phyloP scores from a whole-genome alignment of 2,888 invertebrate genomes.

The Melikaiella ostensackeni region DNA sequence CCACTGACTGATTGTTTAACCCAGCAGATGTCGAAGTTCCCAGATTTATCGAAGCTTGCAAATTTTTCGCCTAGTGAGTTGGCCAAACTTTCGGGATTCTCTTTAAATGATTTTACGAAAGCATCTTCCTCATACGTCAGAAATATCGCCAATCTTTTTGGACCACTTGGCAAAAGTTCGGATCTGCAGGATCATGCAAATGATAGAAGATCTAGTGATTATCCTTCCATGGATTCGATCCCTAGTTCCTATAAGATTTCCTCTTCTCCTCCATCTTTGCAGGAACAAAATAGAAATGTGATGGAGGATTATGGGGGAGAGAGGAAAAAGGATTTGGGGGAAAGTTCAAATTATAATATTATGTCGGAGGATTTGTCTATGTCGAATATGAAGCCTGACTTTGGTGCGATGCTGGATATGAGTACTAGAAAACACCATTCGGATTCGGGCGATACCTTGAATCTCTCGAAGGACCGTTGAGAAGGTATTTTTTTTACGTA shows the following conservation, averaged over 20 bases:
- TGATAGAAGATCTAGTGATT: constrained; percentile 64
- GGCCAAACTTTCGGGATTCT: constrained; percentile 72
- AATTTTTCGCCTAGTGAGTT: constrained; percentile 72
- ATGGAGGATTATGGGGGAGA: constrained; percentile 63
- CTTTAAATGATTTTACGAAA: constrained; percentile 72
- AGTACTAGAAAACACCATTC: constrained; percentile 66
- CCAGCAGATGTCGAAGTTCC: constrained; percentile 71
- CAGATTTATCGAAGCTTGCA: constrained; percentile 71
- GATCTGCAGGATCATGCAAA: constrained; percentile 62
- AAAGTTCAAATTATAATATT: constrained; percentile 60
- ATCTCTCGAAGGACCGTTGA: constrained; percentile 72
- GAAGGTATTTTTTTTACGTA: constrained; percentile 47
- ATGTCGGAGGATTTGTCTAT: constrained; percentile 70
- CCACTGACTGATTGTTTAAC: constrained; percentile 70
- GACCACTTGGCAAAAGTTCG: constrained; percentile 67
- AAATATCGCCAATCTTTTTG: constrained; percentile 73
- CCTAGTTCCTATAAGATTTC: constrained; percentile 62
- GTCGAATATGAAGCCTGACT: constrained; percentile 64
- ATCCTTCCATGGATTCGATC: constrained; percentile 60
- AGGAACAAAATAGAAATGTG: constrained; percentile 58
- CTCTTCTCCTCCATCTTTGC: constrained; percentile 51
- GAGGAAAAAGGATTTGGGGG: constrained; percentile 61
- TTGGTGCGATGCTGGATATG: constrained; percentile 71
- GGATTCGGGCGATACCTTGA: constrained; percentile 70
- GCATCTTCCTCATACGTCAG: constrained; percentile 71